These are phyloP conservation scores for Bombus sibiricus DNA, from an alignment of 1,140 invertebrate species.

Conservation along the genomic window DNA sequence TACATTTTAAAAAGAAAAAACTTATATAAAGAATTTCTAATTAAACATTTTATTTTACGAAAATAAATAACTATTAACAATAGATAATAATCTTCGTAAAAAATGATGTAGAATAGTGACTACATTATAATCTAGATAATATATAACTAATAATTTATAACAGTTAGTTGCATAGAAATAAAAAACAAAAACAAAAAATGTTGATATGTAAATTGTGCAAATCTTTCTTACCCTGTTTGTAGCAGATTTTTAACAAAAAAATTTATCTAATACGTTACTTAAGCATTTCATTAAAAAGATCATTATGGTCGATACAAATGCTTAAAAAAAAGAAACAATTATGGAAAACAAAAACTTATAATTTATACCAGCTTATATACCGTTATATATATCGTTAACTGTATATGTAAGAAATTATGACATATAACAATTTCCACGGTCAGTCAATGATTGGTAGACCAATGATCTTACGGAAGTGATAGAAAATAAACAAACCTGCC, in stretches of 20 bases:
- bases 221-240: not conserved
- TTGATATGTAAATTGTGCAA: not conserved
- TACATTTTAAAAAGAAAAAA: not conserved
- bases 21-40: not conserved
- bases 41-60: not conserved
- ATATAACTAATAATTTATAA: not conserved
- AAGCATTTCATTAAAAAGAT: not conserved
- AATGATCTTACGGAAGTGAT: conserved; percentile 28
- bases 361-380: not conserved
- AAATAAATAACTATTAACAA: not conserved
- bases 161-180: not conserved
- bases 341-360: not conserved
- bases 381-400: not conserved
- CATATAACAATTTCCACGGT: not conserved
- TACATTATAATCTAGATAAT: not conserved
- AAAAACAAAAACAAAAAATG: not conserved
- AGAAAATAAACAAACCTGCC: conserved; percentile 21
- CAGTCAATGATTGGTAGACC: not conserved
- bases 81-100: not conserved
- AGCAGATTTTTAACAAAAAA: not conserved
- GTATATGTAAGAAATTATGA: not conserved
- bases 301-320: not conserved
- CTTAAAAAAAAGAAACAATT: not conserved
- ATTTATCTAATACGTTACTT: not conserved
- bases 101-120: too few species aligned